Evolutionary conservation across 2,113 vertebrate genomes (phyloP), one percentile per base, ranked within the genome.

Genomic region (Atherinomorus stipes): DNA sequence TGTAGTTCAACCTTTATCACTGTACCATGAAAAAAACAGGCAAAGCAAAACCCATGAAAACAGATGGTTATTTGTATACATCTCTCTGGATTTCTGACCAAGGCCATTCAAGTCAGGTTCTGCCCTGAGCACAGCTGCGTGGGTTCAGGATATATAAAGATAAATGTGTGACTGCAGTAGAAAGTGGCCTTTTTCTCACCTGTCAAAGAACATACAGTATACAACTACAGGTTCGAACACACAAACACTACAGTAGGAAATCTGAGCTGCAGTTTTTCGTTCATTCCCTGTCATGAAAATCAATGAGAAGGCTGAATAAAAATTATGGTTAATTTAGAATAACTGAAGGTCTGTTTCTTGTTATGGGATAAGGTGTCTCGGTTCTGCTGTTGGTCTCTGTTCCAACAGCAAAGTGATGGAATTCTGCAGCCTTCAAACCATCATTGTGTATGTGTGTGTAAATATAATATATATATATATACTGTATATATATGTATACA

Each of bases 211-310:
- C 23, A 3, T 0, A 38, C 8, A n/a, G 25, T 70, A n/a, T 64
- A 44, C 67, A 67, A 71, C 47, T 57, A 26, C 11, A 60, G 49
- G 45, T 84, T 87, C 81, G 80, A 78, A 85, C 64, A 52, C 58
- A 50, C 16, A 54, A 50, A 13, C 52, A 38, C 19, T 0, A 31
- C 56, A 37, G 34, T 23, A 62, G 18, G n/a, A 56, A 51, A 71
- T 69, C 64, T 64, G 51, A 78, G 75, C 58, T 75, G 49, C 4
- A 7, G 54, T 76, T 60, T 78, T 57, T 38, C n/a, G n/a, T 22
- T 51, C 45, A 61, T 78, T 68, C 57, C 49, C 64, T 60, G 45
- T 82, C 64, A 69, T 56, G 59, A 60, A 62, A 52, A 67, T 64
- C 62, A 65, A 53, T 40, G 52, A 47, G 19, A 3, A 47, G 44